A percentile compares a stretch with the other conserved stretches of the same genome.
Evolutionary conservation across 2,113 vertebrate genomes (phyloP).

Genomic region (Scortum barcoo): DNA sequence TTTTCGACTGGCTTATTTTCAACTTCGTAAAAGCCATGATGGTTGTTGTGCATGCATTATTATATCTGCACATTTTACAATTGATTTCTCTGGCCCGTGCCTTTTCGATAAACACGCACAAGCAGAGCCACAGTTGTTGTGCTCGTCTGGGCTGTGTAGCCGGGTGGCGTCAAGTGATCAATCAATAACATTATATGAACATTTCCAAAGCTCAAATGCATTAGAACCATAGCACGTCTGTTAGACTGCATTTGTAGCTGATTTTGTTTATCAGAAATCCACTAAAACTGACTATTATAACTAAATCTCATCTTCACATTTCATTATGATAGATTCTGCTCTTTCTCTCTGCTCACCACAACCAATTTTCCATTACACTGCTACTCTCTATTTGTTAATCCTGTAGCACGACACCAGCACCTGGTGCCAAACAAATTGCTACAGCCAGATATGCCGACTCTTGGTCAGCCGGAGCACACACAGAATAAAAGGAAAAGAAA

Average conservation of each 20-base stretch:
- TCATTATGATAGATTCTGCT: not conserved
- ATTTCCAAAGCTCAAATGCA: constrained; percentile 22
- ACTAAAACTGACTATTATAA: not conserved
- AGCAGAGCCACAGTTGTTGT: constrained; percentile 24
- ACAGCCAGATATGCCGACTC: constrained; percentile 29
- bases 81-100: not conserved
- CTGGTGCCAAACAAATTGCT: constrained; percentile 18
- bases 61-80: not conserved
- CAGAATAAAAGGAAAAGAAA: constrained; percentile 21
- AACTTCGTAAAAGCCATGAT: not conserved
- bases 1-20: too few species aligned
- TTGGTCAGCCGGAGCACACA: not conserved
- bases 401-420: constrained; percentile 1
- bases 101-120: not conserved
- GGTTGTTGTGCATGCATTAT: not conserved
- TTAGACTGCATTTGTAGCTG: not conserved
- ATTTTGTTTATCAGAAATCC: not conserved
- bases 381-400: not conserved
- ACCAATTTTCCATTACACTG: not conserved
- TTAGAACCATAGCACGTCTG: not conserved
- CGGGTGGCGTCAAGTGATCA: constrained; percentile 25
- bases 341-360: not conserved
- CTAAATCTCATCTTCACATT: constrained; percentile 10
- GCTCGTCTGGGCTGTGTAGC: constrained; percentile 1
- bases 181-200: constrained; percentile 19